Percentiles rank a stretch among this genome's conserved stretches.
These are phyloP conservation scores for Bedellia somnulentella DNA, from an alignment of 2,888 invertebrate genomes.

Conservation along the genomic window DNA sequence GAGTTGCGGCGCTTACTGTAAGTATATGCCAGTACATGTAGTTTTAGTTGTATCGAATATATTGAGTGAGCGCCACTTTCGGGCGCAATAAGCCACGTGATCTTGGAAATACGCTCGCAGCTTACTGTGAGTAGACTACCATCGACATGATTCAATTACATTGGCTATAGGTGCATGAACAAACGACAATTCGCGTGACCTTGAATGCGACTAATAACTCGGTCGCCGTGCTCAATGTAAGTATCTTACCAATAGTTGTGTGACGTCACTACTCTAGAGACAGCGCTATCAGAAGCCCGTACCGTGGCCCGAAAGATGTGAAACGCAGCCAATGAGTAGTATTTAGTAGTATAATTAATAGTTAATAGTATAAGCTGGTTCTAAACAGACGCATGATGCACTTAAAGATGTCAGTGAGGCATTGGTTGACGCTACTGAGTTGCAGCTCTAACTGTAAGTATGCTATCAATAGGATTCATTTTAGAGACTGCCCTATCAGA, in stretches of 20 bases:
- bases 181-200: no score
- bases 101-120: no score
- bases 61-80: constrained; percentile 6
- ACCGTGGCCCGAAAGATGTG: constrained; percentile 23
- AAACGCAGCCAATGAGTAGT: constrained; percentile 21
- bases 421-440: constrained; percentile 23
- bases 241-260: constrained; percentile 4
- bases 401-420: constrained; percentile 26
- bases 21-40: no score
- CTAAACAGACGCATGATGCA: constrained; percentile 31
- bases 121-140: no score
- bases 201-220: no score
- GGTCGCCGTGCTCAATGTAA: constrained; percentile 37
- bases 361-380: constrained; percentile 22
- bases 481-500: constrained; percentile 68
- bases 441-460: constrained; percentile 4
- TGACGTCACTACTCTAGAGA: constrained; percentile 65
- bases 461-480: constrained; percentile 23
- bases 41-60: no score
- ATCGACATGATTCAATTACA: no score
- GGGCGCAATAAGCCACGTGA: no score
- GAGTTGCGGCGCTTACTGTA: constrained; percentile 2
- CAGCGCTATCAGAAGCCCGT: constrained; percentile 50
- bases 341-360: neutral
- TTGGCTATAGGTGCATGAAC: no score